Base-by-base conservation (phyloP, 2,797 vertebrate species). In the Syncerus caffer region DNA sequence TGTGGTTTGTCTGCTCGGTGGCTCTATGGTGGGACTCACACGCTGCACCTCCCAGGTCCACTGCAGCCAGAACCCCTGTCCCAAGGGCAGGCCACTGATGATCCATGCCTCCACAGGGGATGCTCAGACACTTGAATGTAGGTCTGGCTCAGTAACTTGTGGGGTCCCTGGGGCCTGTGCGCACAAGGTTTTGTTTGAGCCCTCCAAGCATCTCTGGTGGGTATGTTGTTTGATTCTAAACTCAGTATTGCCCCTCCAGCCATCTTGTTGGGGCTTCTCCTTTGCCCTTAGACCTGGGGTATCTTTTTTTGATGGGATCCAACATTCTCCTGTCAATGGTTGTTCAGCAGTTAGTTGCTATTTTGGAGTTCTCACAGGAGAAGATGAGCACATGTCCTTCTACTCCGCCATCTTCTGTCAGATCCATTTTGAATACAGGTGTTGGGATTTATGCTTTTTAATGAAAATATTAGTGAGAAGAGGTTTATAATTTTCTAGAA, bases 401-500 rank as follows among this genome's bases (percentile, higher is more conserved):
- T 71, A 71, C 34, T 38, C 19, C 0, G 2, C 67, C 67, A 71
- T 23, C 34, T 71, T 71, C 67, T 38, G 34, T 38, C 67, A 71
- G 67, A 38, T 38, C 67, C 7, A 64, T 76, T 85, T 51, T 12
- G 85, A 96, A 51, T 27, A 51, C 11, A 80, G 19, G 45, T 85
- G 16, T 89, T 58, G 21, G 3, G 17, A 23, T 93, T 90, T 93
- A 87, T 93, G 15, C 10, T 90, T 96, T 76, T 89, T 79, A 62
- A 62, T 31, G 60, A 31, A 62, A 62, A 31, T 62, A 62, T 53
- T 47, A 64, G 2, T 64, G 2, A 60, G 7, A 83, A 11, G 6
- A 42, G 6, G 12, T 42, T 42, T 51, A 58, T 76, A 71, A 93
- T 47, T 78, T 60, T 95, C 23, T 83, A 15, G 67, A 87, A 53